Evolutionary conservation across 92 coral and sea anemone species (phyloP).

Genomic region (Siderastrea siderea): DNA sequence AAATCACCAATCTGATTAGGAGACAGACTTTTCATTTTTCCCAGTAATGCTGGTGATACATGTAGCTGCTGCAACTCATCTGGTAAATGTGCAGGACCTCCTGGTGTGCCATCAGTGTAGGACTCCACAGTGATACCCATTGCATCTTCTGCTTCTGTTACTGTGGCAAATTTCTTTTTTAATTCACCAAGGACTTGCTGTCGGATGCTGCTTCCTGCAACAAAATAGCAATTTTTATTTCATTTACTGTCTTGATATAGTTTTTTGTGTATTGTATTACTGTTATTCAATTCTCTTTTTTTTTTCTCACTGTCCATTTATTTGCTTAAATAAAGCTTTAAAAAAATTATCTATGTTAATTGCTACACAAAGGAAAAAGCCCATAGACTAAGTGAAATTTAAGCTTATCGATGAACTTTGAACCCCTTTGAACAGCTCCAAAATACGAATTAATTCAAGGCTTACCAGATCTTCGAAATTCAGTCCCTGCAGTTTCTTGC

Average conservation of each 20-base stretch:
- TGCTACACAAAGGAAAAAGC: background rate
- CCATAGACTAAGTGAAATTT: too few relatives aligned
- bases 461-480: background rate
- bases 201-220: constrained; percentile 4
- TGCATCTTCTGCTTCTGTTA: constrained; percentile 11
- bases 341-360: too few relatives aligned
- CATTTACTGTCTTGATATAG: too few relatives aligned
- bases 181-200: constrained; percentile 1
- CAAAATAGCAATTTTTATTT: too few relatives aligned
- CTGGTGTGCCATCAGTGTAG: background rate
- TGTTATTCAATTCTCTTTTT: background rate
- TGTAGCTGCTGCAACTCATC: background rate
- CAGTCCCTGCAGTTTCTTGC: background rate
- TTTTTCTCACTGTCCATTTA: background rate
- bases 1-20: background rate
- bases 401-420: too few relatives aligned
- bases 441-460: background rate
- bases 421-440: too few relatives aligned
- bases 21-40: background rate
- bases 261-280: too few relatives aligned
- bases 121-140: constrained; percentile 7
- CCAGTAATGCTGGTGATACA: constrained; percentile 6
- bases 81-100: background rate
- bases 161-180: background rate
- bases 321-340: background rate